Conservation (phyloP, 2,113 vertebrate genomes). For the Elaphurus davidianus region DNA sequence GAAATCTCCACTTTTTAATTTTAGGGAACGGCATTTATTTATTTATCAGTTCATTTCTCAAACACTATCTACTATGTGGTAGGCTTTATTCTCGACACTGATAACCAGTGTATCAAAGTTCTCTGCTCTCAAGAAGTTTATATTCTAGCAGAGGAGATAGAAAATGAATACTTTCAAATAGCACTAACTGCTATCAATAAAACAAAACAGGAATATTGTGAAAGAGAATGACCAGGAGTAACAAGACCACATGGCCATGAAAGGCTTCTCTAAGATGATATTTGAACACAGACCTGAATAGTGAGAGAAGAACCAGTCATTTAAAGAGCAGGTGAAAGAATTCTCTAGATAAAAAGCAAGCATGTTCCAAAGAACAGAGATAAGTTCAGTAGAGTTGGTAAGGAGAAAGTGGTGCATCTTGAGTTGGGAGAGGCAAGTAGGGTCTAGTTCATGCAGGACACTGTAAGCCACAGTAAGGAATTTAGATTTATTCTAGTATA, state of each 20-base stretch:
- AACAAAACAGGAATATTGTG: background rate
- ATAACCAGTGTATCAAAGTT: background rate
- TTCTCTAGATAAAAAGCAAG: background rate
- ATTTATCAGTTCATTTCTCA: background rate
- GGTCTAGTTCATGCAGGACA: background rate
- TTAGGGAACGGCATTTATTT: background rate
- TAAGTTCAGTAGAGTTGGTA: background rate
- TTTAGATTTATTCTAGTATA: background rate
- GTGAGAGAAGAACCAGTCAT: background rate
- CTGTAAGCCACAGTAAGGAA: background rate
- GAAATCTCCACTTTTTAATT: background rate
- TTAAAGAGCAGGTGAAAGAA: background rate
- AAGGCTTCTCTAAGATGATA: background rate
- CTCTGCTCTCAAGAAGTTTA: background rate
- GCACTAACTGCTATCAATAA: background rate
- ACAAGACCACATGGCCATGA: background rate
- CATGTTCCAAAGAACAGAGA: background rate
- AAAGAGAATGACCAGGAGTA: background rate
- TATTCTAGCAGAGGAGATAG: background rate
- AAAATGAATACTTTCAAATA: background rate
- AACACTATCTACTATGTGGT: background rate
- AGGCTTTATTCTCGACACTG: background rate
- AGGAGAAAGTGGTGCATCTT: background rate
- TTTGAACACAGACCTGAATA: background rate
- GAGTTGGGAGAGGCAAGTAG: background rate